These are phyloP conservation scores for Drosophila ustulata DNA, from an alignment of 2,888 invertebrate species.

Conservation along the genomic window DNA sequence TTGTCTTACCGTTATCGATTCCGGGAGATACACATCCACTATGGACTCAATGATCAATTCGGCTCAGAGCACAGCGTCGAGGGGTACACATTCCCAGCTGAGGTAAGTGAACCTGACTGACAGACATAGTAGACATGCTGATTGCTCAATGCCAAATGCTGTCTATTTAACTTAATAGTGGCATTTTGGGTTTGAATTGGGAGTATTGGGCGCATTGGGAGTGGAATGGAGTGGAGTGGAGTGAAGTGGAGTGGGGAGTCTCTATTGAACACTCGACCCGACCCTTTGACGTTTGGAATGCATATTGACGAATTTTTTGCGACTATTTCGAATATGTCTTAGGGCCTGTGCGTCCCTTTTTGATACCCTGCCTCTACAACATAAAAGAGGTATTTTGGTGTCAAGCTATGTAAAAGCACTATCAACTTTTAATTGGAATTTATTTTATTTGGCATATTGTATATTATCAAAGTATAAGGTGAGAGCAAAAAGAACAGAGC, in stretches of 20 bases:
- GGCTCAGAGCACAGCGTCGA: constrained; percentile 99
- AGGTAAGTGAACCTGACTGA: constrained; percentile 88
- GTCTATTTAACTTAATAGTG: constrained; percentile 6
- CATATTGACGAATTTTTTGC: constrained; percentile 1
- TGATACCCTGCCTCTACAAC: not conserved
- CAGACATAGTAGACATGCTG: not conserved
- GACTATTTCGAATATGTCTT: not conserved
- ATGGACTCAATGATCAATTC: constrained; percentile 94
- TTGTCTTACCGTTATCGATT: constrained; percentile 98
- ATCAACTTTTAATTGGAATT: too few species aligned
- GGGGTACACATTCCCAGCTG: constrained; percentile 98
- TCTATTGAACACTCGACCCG: not conserved
- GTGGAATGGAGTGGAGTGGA: not conserved
- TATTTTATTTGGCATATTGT: too few species aligned
- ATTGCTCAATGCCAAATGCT: constrained; percentile 3
- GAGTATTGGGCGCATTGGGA: too few species aligned
- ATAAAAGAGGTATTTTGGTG: not conserved
- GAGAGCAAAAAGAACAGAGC: too few species aligned
- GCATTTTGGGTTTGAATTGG: not conserved
- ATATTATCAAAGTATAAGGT: too few species aligned
- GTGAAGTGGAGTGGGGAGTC: not conserved
- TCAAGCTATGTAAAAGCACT: not conserved
- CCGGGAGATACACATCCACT: constrained; percentile 97
- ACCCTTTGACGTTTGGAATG: not conserved
- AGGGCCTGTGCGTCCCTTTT: not conserved